Evolutionary conservation across 2,888 invertebrate genomes (phyloP).

Genomic region (Acanthosepion esculentum): DNA sequence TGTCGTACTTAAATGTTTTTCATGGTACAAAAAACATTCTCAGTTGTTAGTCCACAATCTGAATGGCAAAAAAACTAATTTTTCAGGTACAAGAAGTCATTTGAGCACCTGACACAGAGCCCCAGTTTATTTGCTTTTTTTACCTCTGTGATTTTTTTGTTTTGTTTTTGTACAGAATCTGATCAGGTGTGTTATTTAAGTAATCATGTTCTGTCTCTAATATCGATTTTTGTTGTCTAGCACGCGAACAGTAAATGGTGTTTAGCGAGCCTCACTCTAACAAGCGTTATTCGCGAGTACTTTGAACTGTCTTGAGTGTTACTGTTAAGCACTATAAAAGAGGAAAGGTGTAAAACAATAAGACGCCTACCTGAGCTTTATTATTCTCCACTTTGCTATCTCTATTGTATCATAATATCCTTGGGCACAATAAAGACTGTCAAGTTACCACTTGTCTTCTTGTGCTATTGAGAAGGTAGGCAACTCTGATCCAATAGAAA

Average conservation of each 20-base stretch:
- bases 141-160: too few species aligned
- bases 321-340: neutral
- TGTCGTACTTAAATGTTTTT: neutral
- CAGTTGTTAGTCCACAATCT: neutral
- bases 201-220: neutral
- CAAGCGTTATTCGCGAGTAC: too few species aligned
- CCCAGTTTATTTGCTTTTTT: too few species aligned
- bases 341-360: neutral
- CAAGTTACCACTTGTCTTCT: neutral
- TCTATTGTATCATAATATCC: neutral
- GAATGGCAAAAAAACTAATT: neutral
- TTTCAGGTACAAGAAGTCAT: neutral
- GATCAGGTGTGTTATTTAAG: too few species aligned
- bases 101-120: neutral
- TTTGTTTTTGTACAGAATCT: neutral
- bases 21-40: neutral
- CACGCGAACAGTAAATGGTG: neutral
- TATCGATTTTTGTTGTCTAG: neutral
- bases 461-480: too few species aligned
- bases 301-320: neutral
- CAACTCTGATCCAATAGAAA: too few species aligned
- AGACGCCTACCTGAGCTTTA: neutral
- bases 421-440: neutral
- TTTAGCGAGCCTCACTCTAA: neutral
- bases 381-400: slow-evolving; percentile 9